phyloP scores from a whole-genome alignment of 2,113 vertebrate species.

The Vulpes ferrilata region DNA sequence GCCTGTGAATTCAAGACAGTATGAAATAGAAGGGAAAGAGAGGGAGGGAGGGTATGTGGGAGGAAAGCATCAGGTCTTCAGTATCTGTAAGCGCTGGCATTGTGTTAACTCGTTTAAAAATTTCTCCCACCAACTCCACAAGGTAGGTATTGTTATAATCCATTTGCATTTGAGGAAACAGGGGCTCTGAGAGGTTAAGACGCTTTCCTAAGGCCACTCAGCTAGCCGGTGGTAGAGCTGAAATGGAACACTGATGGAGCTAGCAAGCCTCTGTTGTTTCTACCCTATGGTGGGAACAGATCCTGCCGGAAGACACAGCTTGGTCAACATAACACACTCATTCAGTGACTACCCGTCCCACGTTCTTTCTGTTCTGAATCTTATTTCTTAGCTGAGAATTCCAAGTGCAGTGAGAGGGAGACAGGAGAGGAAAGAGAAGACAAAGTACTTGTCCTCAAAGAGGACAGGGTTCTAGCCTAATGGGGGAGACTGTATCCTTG shows the following conservation, averaged over 20 bases:
- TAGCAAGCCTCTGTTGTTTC: background rate
- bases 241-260: background rate
- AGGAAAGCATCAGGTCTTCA: background rate
- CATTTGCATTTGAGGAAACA: background rate
- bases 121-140: background rate
- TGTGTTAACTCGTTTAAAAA: background rate
- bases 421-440: background rate
- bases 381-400: background rate
- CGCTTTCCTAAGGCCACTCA: background rate
- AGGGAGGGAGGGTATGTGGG: background rate
- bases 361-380: background rate
- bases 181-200: conserved; percentile 3
- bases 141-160: background rate
- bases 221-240: background rate
- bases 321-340: fast-evolving
- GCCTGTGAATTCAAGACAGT: background rate
- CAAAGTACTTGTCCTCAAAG: background rate
- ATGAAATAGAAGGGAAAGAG: background rate
- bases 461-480: background rate
- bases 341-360: background rate
- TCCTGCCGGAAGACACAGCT: background rate
- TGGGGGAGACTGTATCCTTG: too few species aligned
- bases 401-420: background rate
- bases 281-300: background rate
- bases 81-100: background rate